These are phyloP conservation scores for Dysidea cf. avara DNA, from an alignment of 37 sponge, comb jelly and placozoan species.

Conservation along the genomic window DNA sequence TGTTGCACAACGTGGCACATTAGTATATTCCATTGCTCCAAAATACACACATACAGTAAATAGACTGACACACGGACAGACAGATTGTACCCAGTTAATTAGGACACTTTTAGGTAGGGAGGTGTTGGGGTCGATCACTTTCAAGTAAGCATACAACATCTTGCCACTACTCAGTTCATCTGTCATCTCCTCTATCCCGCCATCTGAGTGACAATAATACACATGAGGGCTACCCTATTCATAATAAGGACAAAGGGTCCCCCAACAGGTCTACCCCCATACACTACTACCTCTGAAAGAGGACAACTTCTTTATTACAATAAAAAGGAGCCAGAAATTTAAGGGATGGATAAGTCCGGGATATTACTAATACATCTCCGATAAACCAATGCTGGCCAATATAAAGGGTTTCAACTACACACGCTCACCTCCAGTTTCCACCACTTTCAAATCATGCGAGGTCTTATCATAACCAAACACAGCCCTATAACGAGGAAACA, in stretches of 20 bases:
- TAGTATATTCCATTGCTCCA: no score
- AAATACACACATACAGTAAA: slow-evolving; percentile 31
- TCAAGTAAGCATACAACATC: slow-evolving; percentile 78
- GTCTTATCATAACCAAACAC: slow-evolving; percentile 90
- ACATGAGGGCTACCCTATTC: no score
- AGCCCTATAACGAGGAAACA: slow-evolving; percentile 50
- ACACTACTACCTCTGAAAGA: no score
- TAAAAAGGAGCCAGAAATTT: no score
- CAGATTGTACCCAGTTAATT: slow-evolving; percentile 81
- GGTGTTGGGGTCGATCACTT: slow-evolving; percentile 85
- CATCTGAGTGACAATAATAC: slow-evolving; percentile 50
- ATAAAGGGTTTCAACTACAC: no score
- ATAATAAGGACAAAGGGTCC: not conserved
- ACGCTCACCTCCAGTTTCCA: slow-evolving; percentile 86
- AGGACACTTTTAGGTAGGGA: slow-evolving; percentile 76
- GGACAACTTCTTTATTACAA: no score
- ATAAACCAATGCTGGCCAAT: no score
- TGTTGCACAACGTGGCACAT: no score
- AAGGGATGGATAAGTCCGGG: no score
- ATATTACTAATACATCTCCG: no score
- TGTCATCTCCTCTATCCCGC: slow-evolving; percentile 74
- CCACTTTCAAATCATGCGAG: slow-evolving; percentile 66
- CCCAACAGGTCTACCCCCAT: no score
- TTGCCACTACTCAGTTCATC: slow-evolving; percentile 84
- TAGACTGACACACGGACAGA: not conserved